phyloP scores from a whole-genome alignment of 2,888 invertebrate species.

The Falcaria lacertinaria region DNA sequence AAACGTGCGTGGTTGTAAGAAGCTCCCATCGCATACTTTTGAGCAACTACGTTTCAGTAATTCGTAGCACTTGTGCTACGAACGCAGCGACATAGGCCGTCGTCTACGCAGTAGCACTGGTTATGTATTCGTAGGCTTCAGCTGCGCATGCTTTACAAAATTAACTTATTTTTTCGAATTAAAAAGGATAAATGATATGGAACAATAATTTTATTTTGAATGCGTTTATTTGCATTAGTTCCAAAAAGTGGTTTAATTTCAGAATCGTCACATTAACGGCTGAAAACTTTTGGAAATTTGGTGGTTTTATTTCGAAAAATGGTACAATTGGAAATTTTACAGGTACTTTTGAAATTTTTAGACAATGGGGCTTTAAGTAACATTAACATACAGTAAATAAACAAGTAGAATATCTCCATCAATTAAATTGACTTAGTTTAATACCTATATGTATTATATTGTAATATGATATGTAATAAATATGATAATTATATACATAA shows the following conservation, averaged over 20 bases:
- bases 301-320: constrained; percentile 59
- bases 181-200: neutral
- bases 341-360: constrained; percentile 63
- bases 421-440: constrained; percentile 14
- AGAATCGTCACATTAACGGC: constrained; percentile 64
- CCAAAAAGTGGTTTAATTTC: constrained; percentile 70
- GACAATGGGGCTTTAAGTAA: constrained; percentile 56
- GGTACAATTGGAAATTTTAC: constrained; percentile 71
- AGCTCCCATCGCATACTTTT: too few species aligned
- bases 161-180: too few species aligned
- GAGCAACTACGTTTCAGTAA: neutral
- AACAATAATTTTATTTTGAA: constrained; percentile 21
- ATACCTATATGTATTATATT: constrained; percentile 22
- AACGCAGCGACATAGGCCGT: neutral
- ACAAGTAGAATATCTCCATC: neutral
- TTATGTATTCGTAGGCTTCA: neutral
- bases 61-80: neutral
- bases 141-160: neutral
- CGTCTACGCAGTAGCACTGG: neutral
- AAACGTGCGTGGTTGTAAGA: too few species aligned
- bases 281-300: constrained; percentile 66
- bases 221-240: constrained; percentile 43
- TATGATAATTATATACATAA: constrained; percentile 12
- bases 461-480: constrained; percentile 12
- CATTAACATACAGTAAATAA: neutral